Base-by-base conservation (phyloP, 1,140 invertebrate species). In the Philopotamus ludificatus region DNA sequence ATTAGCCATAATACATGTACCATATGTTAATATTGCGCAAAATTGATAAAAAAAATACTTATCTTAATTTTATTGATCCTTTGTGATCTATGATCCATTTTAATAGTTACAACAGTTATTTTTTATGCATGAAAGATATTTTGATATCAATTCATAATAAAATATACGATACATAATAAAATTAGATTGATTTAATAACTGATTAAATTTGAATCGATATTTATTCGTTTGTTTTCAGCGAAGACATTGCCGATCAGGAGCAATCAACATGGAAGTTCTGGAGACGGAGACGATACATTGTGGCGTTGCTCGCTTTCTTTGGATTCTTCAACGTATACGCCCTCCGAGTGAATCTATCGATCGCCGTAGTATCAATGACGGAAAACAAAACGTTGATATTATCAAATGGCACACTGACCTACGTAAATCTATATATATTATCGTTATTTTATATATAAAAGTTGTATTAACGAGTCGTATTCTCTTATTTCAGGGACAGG, bases 321-420 rank as follows among this genome's bases (percentile, higher is more conserved):
- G 94, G 93, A 4, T 94, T 95, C 80, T 89, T 93, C 78, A 90
- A 93, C 72, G 85, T 92, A 0, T 95, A 96, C 77, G 86, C 91
- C 15, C 78, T 95, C 63, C 82, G 94, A 22, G 92, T 93, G 0
- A 96, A 95, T 77, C 79, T 97, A 12, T 93, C 90, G 53, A 88
- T 97, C 18, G 93, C 92, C 1, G 90, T 95, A 65, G 91, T 97
- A 16, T 90, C 91, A 21, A 96, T 97, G 90, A 90, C 88, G 0
- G 83, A 86, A 63, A 84, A 84, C 26, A 75, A 83, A 25, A 81
- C 83, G 12, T 77, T 83, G 0, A 75, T 77, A 22, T 77, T 85
- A 39, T 81, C 80, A 8, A 83, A 85, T 69, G 86, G 86, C 1
- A 84, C 81, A 1, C 66, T 77, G 39, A 75, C 76, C 55, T 77